phyloP scores from a whole-genome alignment of 2,797 vertebrate genomes.

The Stomatorhinus walkeri region DNA sequence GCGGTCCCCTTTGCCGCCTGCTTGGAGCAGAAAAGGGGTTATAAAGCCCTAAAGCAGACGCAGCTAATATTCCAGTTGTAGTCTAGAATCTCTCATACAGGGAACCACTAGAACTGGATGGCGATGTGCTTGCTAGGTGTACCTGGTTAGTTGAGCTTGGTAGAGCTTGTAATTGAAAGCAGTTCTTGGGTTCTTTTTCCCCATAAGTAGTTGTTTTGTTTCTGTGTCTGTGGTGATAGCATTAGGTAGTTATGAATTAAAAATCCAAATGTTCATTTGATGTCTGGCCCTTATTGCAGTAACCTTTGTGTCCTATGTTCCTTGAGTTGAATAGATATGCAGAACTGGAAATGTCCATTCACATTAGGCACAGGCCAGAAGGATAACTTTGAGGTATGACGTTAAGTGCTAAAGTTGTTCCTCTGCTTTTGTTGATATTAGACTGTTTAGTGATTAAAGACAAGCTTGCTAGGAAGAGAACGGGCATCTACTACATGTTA shows the following conservation, averaged over 20 bases:
- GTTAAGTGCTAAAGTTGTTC: neutral
- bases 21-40: neutral
- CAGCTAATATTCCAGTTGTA: neutral
- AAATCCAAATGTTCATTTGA: neutral
- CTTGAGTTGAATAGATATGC: neutral
- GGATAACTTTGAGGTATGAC: neutral
- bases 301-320: neutral
- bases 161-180: neutral
- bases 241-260: neutral
- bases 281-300: neutral
- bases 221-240: neutral
- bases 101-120: neutral
- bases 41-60: neutral
- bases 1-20: neutral
- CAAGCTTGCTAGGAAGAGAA: neutral
- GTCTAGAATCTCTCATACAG: too few species aligned
- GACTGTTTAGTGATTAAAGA: neutral
- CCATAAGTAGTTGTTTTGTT: neutral
- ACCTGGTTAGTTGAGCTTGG: neutral
- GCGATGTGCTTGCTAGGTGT: neutral
- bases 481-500: neutral
- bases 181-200: neutral
- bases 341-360: neutral
- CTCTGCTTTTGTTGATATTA: neutral
- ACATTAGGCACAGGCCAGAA: neutral